phyloP scores from a whole-genome alignment of 2,113 vertebrate genomes.

The Chauna torquata region DNA sequence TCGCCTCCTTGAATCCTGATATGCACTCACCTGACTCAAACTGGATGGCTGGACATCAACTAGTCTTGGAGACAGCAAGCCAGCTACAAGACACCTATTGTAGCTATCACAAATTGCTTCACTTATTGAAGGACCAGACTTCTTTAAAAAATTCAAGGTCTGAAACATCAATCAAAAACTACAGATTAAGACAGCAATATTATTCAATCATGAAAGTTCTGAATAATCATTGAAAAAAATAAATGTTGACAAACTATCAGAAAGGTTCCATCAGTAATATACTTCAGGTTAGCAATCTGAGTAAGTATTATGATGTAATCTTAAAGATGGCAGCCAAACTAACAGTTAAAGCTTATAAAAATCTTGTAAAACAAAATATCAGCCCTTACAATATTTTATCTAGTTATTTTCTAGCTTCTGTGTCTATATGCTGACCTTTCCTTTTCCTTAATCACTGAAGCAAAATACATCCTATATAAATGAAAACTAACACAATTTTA shows the following conservation, averaged over 20 bases:
- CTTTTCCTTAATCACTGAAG: background rate
- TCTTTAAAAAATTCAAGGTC: slow-evolving; percentile 93
- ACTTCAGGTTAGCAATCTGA: background rate
- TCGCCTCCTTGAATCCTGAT: background rate
- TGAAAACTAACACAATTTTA: background rate
- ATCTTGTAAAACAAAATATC: background rate
- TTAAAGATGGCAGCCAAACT: background rate
- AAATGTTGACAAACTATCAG: background rate
- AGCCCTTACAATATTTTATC: background rate
- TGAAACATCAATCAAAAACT: slow-evolving; percentile 64
- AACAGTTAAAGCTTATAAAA: background rate
- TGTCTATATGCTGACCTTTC: background rate
- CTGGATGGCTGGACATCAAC: slow-evolving; percentile 86
- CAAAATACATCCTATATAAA: background rate
- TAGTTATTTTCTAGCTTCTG: background rate
- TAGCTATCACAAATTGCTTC: slow-evolving; percentile 88
- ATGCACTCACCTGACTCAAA: slow-evolving; percentile 83
- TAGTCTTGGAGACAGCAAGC: slow-evolving; percentile 88
- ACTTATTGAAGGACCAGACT: slow-evolving; percentile 84
- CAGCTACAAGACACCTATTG: slow-evolving; percentile 90
- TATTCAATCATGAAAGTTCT: background rate
- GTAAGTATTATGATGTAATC: background rate
- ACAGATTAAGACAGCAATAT: background rate
- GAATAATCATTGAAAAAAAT: background rate
- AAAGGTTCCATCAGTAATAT: background rate